Percentiles rank a stretch among this genome's conserved stretches.
phyloP scores from a whole-genome alignment of 2,113 vertebrate species.

The Calidris pugnax region DNA sequence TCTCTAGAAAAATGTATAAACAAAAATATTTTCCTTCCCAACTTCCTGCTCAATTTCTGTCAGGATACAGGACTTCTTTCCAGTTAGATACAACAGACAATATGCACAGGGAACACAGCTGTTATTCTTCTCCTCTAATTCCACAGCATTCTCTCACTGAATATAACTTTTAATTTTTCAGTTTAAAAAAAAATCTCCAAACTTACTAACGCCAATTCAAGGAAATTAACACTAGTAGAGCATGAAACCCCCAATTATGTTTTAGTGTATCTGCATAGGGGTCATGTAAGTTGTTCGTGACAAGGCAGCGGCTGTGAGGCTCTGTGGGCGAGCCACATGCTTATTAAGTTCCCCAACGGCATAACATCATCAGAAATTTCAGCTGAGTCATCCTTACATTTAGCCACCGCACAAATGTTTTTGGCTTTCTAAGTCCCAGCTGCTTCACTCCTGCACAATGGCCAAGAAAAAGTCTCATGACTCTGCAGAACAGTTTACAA shows the following conservation, averaged over 20 bases:
- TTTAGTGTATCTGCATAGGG: background rate
- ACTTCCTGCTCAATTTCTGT: background rate
- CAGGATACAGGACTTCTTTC: background rate
- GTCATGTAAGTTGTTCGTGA: background rate
- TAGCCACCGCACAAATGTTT: background rate
- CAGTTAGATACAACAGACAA: background rate
- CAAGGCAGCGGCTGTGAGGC: background rate
- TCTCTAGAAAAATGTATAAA: background rate
- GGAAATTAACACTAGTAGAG: background rate
- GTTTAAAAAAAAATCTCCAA: background rate
- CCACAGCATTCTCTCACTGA: background rate
- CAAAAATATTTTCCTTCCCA: background rate
- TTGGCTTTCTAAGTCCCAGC: background rate
- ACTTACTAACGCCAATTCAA: background rate
- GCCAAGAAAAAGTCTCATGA: conserved; percentile 13
- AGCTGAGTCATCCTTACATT: conserved; percentile 61
- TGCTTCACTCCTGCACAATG: background rate
- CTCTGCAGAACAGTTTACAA: background rate
- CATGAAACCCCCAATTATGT: background rate
- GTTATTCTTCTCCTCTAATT: background rate
- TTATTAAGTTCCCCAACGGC: background rate
- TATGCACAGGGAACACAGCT: background rate
- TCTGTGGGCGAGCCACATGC: background rate
- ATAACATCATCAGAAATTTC: background rate
- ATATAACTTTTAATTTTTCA: rapidly evolving